Percentiles rank a stretch among this genome's conserved stretches.
Conservation (phyloP, 2,113 vertebrate genomes). For the Aldabrachelys gigantea region DNA sequence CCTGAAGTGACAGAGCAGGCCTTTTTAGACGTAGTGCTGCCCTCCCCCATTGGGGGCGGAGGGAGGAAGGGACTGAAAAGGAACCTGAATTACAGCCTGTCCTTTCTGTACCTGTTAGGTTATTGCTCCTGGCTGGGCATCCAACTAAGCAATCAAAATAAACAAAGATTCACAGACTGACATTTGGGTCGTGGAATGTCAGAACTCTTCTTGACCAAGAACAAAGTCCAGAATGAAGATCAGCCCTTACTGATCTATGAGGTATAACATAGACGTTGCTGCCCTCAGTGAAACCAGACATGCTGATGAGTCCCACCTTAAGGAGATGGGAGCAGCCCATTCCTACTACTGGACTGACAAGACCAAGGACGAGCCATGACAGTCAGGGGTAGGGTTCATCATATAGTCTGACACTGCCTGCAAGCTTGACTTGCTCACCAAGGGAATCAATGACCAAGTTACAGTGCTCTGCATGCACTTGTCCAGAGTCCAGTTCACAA, state of each 20-base stretch:
- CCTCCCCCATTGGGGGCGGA: not conserved
- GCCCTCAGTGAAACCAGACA: not conserved
- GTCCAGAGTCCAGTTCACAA: not conserved
- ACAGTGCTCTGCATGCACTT: not conserved
- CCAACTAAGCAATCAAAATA: not conserved
- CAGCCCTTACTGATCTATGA: not conserved
- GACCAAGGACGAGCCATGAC: not conserved
- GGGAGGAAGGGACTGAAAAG: not conserved
- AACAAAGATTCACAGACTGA: not conserved
- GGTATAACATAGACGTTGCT: not conserved
- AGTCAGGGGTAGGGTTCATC: not conserved
- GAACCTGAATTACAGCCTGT: not conserved
- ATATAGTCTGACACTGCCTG: not conserved
- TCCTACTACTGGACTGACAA: not conserved
- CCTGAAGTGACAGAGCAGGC: not conserved
- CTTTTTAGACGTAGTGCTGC: not conserved
- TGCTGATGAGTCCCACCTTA: not conserved
- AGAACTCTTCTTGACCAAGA: not conserved
- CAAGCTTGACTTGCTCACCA: not conserved
- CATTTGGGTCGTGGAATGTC: not conserved
- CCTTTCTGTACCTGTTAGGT: not conserved
- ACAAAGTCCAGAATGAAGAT: not conserved
- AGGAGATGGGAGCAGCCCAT: not conserved
- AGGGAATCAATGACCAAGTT: not conserved
- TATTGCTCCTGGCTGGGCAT: not conserved